phyloP scores from a whole-genome alignment of 2,888 invertebrate species.

The Embidobia sp. region DNA sequence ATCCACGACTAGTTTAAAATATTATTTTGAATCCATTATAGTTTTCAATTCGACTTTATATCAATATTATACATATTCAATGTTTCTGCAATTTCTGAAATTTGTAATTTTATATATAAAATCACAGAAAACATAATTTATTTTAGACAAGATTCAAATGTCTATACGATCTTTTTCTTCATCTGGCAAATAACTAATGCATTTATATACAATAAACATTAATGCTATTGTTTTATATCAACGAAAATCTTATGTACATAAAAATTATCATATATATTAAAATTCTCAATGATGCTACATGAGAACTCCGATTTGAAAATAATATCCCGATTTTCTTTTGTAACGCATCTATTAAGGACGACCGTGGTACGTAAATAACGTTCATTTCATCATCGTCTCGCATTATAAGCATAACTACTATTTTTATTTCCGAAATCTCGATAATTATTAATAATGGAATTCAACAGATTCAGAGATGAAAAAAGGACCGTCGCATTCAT shows the following conservation, averaged over 20 bases:
- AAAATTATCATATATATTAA: conserved; percentile 52
- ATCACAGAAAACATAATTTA: too few relatives aligned
- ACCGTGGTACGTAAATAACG: conserved; percentile 46
- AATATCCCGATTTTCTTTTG: conserved; percentile 38
- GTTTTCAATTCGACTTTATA: too few relatives aligned
- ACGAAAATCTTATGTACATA: conserved; percentile 1
- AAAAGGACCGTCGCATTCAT: conserved; percentile 49
- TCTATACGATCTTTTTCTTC: too few relatives aligned
- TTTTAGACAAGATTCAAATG: too few relatives aligned
- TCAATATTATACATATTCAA: too few relatives aligned
- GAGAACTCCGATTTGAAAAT: conserved; percentile 10
- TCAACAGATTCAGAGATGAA: conserved; percentile 42
- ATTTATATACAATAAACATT: conserved; percentile 16
- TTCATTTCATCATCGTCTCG: conserved; percentile 53
- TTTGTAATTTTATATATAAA: too few relatives aligned
- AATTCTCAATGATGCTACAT: conserved; percentile 1
- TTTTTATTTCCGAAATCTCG: conserved; percentile 55
- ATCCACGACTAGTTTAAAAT: too few relatives aligned
- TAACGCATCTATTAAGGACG: conserved; percentile 25
- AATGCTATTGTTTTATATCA: conserved; percentile 24
- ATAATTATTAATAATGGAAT: conserved; percentile 55
- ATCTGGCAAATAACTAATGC: too few relatives aligned
- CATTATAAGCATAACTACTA: conserved; percentile 38
- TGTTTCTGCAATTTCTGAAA: too few relatives aligned
- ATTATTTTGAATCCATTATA: too few relatives aligned